A percentile compares a stretch with the other conserved stretches of the same genome.
These are phyloP conservation scores for Mastomys natalensis DNA, from an alignment of 2,113 vertebrate species.

Conservation along the genomic window DNA sequence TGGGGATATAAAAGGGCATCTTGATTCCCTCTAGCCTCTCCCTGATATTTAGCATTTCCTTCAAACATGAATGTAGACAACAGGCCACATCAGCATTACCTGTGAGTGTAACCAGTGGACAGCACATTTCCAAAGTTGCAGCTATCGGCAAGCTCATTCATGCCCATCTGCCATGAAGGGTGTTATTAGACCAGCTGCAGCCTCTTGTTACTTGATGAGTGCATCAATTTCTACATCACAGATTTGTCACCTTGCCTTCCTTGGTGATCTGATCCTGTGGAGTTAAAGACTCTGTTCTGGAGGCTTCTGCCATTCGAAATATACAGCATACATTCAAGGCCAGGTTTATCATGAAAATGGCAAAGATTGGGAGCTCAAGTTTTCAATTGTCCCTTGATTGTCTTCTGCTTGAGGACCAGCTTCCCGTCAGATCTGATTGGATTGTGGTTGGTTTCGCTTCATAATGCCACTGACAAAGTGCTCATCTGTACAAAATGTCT, in stretches of 20 bases:
- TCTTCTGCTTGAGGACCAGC: slow-evolving; percentile 46
- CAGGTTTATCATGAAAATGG: slow-evolving; percentile 46
- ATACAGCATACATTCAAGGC: background rate
- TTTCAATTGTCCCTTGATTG: slow-evolving; percentile 66
- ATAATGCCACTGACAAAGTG: slow-evolving; percentile 48
- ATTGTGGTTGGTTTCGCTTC: slow-evolving; percentile 53
- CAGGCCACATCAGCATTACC: background rate
- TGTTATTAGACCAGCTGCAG: background rate
- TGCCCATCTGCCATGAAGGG: slow-evolving; percentile 10
- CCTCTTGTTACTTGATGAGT: slow-evolving; percentile 39
- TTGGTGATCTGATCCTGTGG: background rate
- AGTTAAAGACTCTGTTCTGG: slow-evolving; percentile 41
- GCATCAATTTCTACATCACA: background rate
- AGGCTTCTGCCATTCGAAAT: background rate
- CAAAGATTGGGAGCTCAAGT: slow-evolving; percentile 26
- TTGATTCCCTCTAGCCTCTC: slow-evolving; percentile 27
- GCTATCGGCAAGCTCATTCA: slow-evolving; percentile 13
- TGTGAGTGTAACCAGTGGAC: background rate
- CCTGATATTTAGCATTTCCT: slow-evolving; percentile 49
- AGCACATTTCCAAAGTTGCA: background rate
- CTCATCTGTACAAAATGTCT: slow-evolving; percentile 51
- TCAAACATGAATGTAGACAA: background rate
- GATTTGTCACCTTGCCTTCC: slow-evolving; percentile 21
- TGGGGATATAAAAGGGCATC: background rate
- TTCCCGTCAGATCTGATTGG: slow-evolving; percentile 63